Base-by-base conservation (phyloP, 2,888 invertebrate species). In the Philereme transversata region DNA sequence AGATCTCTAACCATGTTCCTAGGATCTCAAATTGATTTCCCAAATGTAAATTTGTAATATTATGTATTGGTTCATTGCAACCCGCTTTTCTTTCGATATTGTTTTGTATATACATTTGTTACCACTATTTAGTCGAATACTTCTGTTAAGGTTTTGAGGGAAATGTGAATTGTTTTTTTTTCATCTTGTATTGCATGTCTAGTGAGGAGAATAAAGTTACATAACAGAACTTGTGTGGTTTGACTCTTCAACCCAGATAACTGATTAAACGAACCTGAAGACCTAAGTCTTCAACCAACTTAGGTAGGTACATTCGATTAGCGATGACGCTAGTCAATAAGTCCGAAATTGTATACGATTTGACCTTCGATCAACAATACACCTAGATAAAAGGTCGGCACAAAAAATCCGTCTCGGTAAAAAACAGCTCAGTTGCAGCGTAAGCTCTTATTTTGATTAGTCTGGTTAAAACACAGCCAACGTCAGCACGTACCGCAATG, bases 121-220 rank as follows among this genome's bases (percentile, higher is more conserved):
- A 88, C 89, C 89, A 87, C 76, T 76, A 77, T 79, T 78, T 81
- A 81, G 81, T 79, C 74, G 74, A 77, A 68, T 70, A 73, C 76
- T 83, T 83, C 82, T 78, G 76, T 82, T 81, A 78, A 75, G 79
- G 75, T 80, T 81, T 75, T 77, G 75, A 75, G 75, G 77, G 76
- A 74, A 79, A 51, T 77, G 75, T 80, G 80, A 77, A 81, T n/a
- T n/a, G 82, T 82, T 74, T 82, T 84, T 85, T 83, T 80, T 82
- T 83, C 51, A 41, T 84, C 81, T 81, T 88, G 82, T 88, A 88
- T 88, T 88, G 88, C 87, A 90, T 90, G 85, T 87, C 76, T 90
- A 90, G 88, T 85, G 84, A 88, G 85, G 83, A 87, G 84, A 90
- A 88, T 90, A 90, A 90, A 90, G 84, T 88, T 86, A 87, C 79